Base-by-base conservation (phyloP, 2,113 vertebrate species). In the Tragelaphus buxtoni region DNA sequence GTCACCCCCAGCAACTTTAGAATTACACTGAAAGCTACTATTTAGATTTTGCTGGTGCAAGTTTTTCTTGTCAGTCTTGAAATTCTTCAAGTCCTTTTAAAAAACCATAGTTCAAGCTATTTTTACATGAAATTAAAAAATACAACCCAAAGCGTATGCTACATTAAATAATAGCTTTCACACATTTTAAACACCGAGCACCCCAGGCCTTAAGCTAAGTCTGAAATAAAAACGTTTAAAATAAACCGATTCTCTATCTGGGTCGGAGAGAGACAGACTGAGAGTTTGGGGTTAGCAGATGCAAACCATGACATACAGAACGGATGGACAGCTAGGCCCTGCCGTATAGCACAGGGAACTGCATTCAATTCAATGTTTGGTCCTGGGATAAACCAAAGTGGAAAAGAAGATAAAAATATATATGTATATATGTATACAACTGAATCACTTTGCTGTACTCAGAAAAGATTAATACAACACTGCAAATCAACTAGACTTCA, bases 121-220 rank as follows among this genome's bases (percentile, higher is more conserved):
- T 88, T 88, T 96, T 84, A 92, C 39, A 45, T 89, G 82, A 80
- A 90, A 24, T 47, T 74, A 83, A 39, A 84, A 72, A 95, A 85
- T 45, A 58, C 94, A 79, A 61, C 18, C 47, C 17, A 90, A 85
- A 95, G 22, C 26, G n/a, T 18, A 74, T 69, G 35, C 11, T 35
- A 55, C 11, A 49, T 80, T 45, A 91, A 53, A 77, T 76, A 42
- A 42, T 45, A 84, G 63, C 55, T 89, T 82, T 90, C 2, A 9
- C 51, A 58, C 56, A 65, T 51, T 90, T 95, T 32, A 88, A 93
- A 95, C 47, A 77, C 20, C 12, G 39, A 94, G 9, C n/a, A 76
- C 17, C 9, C 20, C 49, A 77, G 42, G 17, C 10, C 22, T 18
- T 45, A 53, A 63, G 26, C 60, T 84, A 74, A 93, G 53, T 81